phyloP scores from a whole-genome alignment of 2,888 invertebrate species.

The Coelinius sp. region DNA sequence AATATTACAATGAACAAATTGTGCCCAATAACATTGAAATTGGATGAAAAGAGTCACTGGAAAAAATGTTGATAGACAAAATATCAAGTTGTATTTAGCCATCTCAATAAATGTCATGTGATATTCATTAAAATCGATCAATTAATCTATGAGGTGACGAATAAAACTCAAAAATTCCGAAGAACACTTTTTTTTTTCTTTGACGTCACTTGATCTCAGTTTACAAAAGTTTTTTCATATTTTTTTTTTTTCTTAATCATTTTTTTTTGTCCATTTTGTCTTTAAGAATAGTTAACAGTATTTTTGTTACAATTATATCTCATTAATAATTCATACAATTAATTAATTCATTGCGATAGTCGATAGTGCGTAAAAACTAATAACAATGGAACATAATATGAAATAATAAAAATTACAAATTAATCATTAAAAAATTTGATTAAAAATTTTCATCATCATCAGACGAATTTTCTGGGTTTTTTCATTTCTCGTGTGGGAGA shows the following conservation, averaged over 20 bases:
- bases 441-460: background rate
- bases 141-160: background rate
- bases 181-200: slow-evolving; percentile 26
- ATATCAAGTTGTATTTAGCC: no score
- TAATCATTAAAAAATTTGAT: background rate
- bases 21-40: no score
- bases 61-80: no score
- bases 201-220: slow-evolving; percentile 54
- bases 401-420: slow-evolving; percentile 40
- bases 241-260: slow-evolving; percentile 48
- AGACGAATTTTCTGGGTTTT: slow-evolving; percentile 21
- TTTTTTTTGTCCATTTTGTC: slow-evolving; percentile 38
- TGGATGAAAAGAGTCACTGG: no score
- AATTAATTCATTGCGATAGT: slow-evolving; percentile 67
- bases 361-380: slow-evolving; percentile 67
- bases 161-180: slow-evolving; percentile 12
- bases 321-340: slow-evolving; percentile 59
- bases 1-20: no score
- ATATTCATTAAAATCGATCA: no score
- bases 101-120: no score
- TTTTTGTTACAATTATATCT: slow-evolving; percentile 59
- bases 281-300: slow-evolving; percentile 71
- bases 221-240: slow-evolving; percentile 68
- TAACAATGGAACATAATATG: slow-evolving; percentile 59
- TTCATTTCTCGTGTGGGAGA: background rate